These are phyloP conservation scores for Drosophila tropicalis DNA, from an alignment of 1,140 invertebrate genomes.

Conservation along the genomic window DNA sequence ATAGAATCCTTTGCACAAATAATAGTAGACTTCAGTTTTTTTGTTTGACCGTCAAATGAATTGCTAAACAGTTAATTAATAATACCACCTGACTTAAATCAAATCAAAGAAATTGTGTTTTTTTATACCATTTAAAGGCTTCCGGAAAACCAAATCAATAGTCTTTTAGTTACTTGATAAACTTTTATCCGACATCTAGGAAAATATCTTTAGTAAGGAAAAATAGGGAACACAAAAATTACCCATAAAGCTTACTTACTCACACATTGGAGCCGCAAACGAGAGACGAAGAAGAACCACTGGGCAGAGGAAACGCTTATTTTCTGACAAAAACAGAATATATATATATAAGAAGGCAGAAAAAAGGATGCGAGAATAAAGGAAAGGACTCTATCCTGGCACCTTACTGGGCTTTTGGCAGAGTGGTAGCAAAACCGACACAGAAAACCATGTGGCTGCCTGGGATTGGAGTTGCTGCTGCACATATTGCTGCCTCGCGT, in stretches of 20 bases:
- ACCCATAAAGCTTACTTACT: constrained; percentile 70
- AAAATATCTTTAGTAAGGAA: background rate
- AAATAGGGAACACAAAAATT: constrained; percentile 38
- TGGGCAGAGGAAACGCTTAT: constrained; percentile 45
- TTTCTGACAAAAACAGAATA: constrained; percentile 45
- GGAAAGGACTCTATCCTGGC: constrained; percentile 34
- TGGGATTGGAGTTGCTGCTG: constrained; percentile 36
- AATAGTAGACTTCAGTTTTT: too few relatives aligned
- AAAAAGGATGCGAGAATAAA: constrained; percentile 25
- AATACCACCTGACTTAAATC: too few relatives aligned
- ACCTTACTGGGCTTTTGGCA: constrained; percentile 56
- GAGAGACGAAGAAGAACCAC: constrained; percentile 9
- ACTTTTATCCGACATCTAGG: background rate
- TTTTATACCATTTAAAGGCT: too few relatives aligned
- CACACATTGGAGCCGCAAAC: constrained; percentile 55
- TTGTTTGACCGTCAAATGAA: too few relatives aligned
- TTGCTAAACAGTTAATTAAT: too few relatives aligned
- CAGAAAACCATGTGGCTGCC: constrained; percentile 42
- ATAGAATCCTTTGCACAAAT: too few relatives aligned
- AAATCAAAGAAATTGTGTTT: too few relatives aligned
- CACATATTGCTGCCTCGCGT: constrained; percentile 65
- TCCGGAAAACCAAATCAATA: background rate
- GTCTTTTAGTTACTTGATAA: background rate
- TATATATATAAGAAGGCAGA: constrained; percentile 34
- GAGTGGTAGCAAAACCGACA: constrained; percentile 21